Conservation (phyloP, 2,797 vertebrate genomes). For the Heteromormyrus szaboi region DNA sequence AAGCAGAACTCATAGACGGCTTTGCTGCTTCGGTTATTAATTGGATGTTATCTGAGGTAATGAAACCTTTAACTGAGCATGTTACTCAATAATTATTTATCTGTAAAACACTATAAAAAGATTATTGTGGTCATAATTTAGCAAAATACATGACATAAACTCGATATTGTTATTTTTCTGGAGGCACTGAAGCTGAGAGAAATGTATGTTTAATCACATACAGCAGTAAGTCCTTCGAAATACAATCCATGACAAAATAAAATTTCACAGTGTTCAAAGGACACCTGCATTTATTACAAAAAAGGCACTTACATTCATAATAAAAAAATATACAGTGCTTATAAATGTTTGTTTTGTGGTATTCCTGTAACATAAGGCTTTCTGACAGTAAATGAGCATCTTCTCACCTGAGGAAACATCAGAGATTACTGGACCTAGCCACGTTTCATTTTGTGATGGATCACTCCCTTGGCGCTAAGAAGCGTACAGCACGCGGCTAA, state of each 20-base stretch:
- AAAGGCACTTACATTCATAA: slow-evolving; percentile 9
- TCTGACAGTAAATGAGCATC: slow-evolving; percentile 19
- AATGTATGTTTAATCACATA: slow-evolving; percentile 37
- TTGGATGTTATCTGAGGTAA: slow-evolving; percentile 36
- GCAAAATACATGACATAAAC: slow-evolving; percentile 36
- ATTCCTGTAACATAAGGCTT: slow-evolving; percentile 10
- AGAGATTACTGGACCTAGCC: not conserved
- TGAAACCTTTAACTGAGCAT: slow-evolving; percentile 32
- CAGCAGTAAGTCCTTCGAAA: slow-evolving; percentile 27
- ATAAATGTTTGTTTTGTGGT: not conserved
- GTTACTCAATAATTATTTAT: slow-evolving; percentile 42
- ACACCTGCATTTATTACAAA: slow-evolving; percentile 29
- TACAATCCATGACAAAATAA: slow-evolving; percentile 21
- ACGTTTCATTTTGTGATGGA: slow-evolving; percentile 14
- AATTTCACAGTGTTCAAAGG: slow-evolving; percentile 23
- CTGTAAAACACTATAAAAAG: slow-evolving; percentile 38
- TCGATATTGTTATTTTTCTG: slow-evolving; percentile 33
- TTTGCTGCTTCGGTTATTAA: slow-evolving; percentile 35
- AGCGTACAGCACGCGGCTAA: slow-evolving; percentile 31
- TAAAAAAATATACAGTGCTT: slow-evolving; percentile 13
- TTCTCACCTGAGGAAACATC: slow-evolving; percentile 21
- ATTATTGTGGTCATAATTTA: slow-evolving; percentile 39
- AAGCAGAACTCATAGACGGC: slow-evolving; percentile 35
- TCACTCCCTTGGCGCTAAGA: slow-evolving; percentile 14
- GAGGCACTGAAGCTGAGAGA: slow-evolving; percentile 29